Percentiles rank a stretch among this genome's conserved stretches.
These are phyloP conservation scores for Amphiprion ocellaris DNA, from an alignment of 2,113 vertebrate species.

Conservation along the genomic window DNA sequence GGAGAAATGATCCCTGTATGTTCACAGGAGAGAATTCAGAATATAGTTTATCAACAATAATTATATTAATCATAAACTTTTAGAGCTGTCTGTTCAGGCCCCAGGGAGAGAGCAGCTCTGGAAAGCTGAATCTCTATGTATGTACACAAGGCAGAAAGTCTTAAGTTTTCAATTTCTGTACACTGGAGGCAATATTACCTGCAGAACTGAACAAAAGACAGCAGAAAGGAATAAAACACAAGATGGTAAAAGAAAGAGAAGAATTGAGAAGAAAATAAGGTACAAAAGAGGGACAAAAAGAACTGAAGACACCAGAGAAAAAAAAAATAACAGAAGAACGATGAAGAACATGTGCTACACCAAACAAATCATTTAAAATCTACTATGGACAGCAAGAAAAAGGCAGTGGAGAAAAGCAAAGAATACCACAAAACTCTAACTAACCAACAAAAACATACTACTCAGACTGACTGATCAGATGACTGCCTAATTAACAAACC, in stretches of 20 bases:
- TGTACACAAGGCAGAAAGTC: conserved; percentile 80
- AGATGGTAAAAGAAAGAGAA: conserved; percentile 6
- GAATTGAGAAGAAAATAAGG: background rate
- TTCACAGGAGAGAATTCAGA: conserved; percentile 61
- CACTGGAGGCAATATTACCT: conserved; percentile 60
- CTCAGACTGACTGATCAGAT: conserved; percentile 22
- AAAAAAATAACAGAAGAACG: background rate
- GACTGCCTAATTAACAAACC: conserved; percentile 48
- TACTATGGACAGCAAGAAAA: conserved; percentile 30
- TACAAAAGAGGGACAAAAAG: background rate
- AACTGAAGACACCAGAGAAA: background rate
- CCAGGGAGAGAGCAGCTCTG: conserved; percentile 57
- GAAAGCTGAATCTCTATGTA: conserved; percentile 65
- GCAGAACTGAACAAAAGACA: conserved; percentile 42
- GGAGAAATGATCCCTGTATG: conserved; percentile 70
- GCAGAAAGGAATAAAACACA: conserved; percentile 18
- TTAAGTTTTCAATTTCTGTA: conserved; percentile 64
- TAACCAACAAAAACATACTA: conserved; percentile 27
- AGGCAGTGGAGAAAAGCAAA: conserved; percentile 37
- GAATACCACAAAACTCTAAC: conserved; percentile 34
- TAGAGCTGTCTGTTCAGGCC: conserved; percentile 65
- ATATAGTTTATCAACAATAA: conserved; percentile 64
- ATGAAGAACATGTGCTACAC: conserved; percentile 42
- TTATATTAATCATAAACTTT: conserved; percentile 60
- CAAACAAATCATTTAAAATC: conserved; percentile 32